These are phyloP conservation scores for Cactoblastis cactorum DNA, from an alignment of 2,888 invertebrate genomes.

Conservation along the genomic window DNA sequence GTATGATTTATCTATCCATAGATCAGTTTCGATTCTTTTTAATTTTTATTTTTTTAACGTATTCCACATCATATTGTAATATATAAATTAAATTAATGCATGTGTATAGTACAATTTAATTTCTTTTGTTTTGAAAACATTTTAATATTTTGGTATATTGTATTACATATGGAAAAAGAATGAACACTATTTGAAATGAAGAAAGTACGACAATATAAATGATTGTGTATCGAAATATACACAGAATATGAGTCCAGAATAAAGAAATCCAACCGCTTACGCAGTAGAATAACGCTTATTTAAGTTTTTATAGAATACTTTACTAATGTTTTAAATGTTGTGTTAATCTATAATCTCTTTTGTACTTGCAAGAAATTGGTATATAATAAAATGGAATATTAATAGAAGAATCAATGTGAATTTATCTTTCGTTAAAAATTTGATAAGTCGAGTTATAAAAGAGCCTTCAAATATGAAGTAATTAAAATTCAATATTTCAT, in stretches of 20 bases:
- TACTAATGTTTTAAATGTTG: background rate
- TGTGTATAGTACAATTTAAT: too few species aligned
- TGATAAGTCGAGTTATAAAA: background rate
- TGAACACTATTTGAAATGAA: background rate
- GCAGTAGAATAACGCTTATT: constrained; percentile 7
- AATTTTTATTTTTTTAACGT: too few species aligned
- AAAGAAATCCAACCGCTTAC: background rate
- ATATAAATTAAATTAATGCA: too few species aligned
- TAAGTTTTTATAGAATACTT: background rate
- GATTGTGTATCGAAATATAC: too few species aligned
- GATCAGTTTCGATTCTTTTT: too few species aligned
- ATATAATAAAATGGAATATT: background rate
- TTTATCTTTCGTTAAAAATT: background rate
- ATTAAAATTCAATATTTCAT: background rate
- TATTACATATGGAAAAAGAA: too few species aligned
- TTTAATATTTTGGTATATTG: too few species aligned
- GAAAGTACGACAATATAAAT: background rate
- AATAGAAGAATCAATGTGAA: background rate
- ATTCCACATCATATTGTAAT: too few species aligned
- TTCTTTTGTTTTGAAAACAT: too few species aligned
- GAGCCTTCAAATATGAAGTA: background rate
- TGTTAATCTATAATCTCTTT: background rate
- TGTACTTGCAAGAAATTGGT: background rate
- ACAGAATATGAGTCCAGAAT: background rate
- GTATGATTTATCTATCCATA: too few species aligned